Evolutionary conservation across 2,888 invertebrate genomes (phyloP), one percentile per base, ranked within the genome.

Genomic region (Eupithecia vulgata): DNA sequence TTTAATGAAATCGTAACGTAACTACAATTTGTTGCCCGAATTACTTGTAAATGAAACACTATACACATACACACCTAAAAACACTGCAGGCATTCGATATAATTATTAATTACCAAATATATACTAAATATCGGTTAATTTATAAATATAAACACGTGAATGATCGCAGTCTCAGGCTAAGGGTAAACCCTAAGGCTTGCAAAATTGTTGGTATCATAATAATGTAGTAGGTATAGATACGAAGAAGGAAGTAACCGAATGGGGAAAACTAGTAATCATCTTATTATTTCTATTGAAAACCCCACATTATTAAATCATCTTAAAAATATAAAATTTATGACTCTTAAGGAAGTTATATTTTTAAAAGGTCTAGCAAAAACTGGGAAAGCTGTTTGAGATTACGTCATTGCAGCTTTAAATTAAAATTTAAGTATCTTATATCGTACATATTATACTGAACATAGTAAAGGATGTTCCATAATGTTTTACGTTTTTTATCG

Each of bases 241-340:
- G n/a, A 17, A 6, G 45, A n/a, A 48, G 48, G 17, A 48, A 48
- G 8, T 48, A 8, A 48, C 1, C 48, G 48, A n/a, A 48, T 48
- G n/a, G n/a, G 48, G n/a, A n/a, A 48, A 48, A 48, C n/a, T 48
- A 8, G 48, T 48, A 48, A 48, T 6, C n/a, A 6, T 48, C n/a
- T 48, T n/a, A n/a, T 48, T 48, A n/a, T n/a, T n/a, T n/a, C 48
- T n/a, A n/a, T 48, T 48, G n/a, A 48, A 48, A 48, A 45, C 45
- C 48, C 48, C 7, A 48, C 48, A 48, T n/a, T 8, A 48, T n/a
- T n/a, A n/a, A n/a, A 48, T 48, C 48, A 48, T 48, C 40, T 12
- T 35, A 48, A 48, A 0, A 48, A n/a, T 25, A 25, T 25, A 21
- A 12, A 7, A 57, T 4, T 21, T 57, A 48, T 57, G 57, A 25